These are phyloP conservation scores for Eulemur albifrons DNA, from an alignment of 2,797 vertebrate genomes.

Conservation along the genomic window DNA sequence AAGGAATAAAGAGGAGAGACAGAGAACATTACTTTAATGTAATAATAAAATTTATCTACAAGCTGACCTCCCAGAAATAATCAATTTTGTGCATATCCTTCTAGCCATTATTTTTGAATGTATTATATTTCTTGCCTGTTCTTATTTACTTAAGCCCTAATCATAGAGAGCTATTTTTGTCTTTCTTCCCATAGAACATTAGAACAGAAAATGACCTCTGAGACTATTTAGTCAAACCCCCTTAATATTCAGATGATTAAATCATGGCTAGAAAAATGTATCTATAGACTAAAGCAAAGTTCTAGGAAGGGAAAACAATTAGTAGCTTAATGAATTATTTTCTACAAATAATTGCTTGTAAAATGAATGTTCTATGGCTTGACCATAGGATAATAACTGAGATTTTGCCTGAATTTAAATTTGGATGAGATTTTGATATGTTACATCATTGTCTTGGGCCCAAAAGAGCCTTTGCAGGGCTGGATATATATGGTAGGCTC, in stretches of 20 bases:
- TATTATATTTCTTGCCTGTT: neutral
- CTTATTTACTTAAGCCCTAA: neutral
- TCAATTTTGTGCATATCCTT: slow-evolving; percentile 45
- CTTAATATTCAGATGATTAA: neutral
- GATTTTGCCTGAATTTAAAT: slow-evolving; percentile 21
- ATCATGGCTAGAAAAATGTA: neutral
- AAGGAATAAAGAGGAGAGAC: slow-evolving; percentile 29
- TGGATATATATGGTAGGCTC: neutral
- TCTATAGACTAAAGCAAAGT: neutral
- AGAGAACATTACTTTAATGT: neutral
- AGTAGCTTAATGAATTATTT: slow-evolving; percentile 3
- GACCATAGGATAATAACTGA: neutral
- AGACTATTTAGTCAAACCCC: neutral
- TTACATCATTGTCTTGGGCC: neutral
- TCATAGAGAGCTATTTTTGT: neutral
- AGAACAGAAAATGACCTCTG: neutral
- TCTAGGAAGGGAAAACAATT: neutral
- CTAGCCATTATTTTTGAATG: neutral
- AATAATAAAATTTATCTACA: slow-evolving; percentile 21
- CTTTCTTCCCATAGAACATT: neutral
- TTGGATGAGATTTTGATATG: neutral
- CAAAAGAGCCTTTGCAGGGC: neutral
- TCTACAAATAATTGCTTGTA: neutral
- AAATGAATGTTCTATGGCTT: slow-evolving; percentile 7
- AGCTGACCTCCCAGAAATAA: neutral